Evolutionary conservation across 2,888 invertebrate species (phyloP).

Genomic region (Acronicta alni): DNA sequence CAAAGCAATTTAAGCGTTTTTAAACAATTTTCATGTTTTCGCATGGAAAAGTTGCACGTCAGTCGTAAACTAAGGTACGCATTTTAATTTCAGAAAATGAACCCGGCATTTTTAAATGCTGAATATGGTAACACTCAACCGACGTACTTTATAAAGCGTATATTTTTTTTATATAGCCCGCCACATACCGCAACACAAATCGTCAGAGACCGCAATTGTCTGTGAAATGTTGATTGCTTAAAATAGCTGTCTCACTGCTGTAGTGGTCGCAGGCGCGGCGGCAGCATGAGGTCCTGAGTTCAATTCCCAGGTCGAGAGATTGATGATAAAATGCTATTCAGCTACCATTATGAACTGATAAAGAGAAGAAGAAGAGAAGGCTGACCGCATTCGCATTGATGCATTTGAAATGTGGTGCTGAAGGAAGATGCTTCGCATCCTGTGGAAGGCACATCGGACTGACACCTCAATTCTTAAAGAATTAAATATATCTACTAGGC

Average conservation of each 20-base stretch:
- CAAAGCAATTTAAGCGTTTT: slow-evolving; percentile 20
- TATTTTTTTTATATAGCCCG: slow-evolving; percentile 24
- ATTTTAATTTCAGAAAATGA: slow-evolving; percentile 45
- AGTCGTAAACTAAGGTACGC: slow-evolving; percentile 27
- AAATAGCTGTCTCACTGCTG: neutral
- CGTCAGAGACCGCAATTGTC: slow-evolving; percentile 15
- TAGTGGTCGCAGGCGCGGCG: too few species aligned
- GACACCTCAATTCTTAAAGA: too few species aligned
- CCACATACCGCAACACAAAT: slow-evolving; percentile 23
- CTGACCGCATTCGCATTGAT: too few species aligned
- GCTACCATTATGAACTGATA: too few species aligned
- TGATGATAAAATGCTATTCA: too few species aligned
- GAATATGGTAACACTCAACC: slow-evolving; percentile 31
- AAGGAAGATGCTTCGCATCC: too few species aligned
- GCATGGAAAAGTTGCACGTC: slow-evolving; percentile 14
- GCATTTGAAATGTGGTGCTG: too few species aligned
- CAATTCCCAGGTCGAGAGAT: too few species aligned
- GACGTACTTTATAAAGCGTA: slow-evolving; percentile 1
- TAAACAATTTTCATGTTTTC: slow-evolving; percentile 16
- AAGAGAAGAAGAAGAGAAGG: too few species aligned
- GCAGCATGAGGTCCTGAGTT: too few species aligned
- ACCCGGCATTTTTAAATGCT: slow-evolving; percentile 43
- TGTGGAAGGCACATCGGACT: too few species aligned
- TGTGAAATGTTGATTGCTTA: slow-evolving; percentile 28
- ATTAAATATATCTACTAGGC: too few species aligned